phyloP scores from a whole-genome alignment of 2,113 vertebrate genomes.

The Otolemur garnettii region DNA sequence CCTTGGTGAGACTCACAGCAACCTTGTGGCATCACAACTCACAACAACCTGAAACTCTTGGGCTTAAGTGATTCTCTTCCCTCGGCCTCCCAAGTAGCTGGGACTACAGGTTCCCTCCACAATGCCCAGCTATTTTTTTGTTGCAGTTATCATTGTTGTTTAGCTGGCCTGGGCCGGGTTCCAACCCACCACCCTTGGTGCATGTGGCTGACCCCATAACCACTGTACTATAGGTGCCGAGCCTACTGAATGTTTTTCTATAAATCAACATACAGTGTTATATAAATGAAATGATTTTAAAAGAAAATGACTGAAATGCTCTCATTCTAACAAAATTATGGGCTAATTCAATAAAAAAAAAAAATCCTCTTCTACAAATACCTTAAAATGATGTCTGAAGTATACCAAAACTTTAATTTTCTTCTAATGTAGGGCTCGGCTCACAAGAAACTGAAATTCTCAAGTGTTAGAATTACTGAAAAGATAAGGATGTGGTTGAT shows the following conservation, averaged over 20 bases:
- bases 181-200: too few relatives aligned
- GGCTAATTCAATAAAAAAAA: neutral
- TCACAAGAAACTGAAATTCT: slow-evolving; percentile 26
- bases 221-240: too few relatives aligned
- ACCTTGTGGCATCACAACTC: too few relatives aligned
- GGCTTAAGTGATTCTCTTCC: too few relatives aligned
- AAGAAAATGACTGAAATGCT: slow-evolving; percentile 15
- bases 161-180: too few relatives aligned
- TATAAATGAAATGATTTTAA: neutral
- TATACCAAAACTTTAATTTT: neutral
- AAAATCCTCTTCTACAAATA: slow-evolving; percentile 22
- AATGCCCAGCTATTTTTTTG: too few relatives aligned
- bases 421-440: neutral
- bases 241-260: neutral
- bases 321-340: neutral
- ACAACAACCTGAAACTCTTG: too few relatives aligned
- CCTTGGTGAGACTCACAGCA: too few relatives aligned
- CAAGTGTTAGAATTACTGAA: neutral
- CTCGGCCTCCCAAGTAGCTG: too few relatives aligned
- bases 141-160: too few relatives aligned
- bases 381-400: neutral
- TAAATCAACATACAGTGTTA: neutral
- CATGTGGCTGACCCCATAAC: too few relatives aligned
- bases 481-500: neutral
- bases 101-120: too few relatives aligned